Evolutionary conservation across 2,888 invertebrate species (phyloP).

Genomic region (Scaptomyza flava): DNA sequence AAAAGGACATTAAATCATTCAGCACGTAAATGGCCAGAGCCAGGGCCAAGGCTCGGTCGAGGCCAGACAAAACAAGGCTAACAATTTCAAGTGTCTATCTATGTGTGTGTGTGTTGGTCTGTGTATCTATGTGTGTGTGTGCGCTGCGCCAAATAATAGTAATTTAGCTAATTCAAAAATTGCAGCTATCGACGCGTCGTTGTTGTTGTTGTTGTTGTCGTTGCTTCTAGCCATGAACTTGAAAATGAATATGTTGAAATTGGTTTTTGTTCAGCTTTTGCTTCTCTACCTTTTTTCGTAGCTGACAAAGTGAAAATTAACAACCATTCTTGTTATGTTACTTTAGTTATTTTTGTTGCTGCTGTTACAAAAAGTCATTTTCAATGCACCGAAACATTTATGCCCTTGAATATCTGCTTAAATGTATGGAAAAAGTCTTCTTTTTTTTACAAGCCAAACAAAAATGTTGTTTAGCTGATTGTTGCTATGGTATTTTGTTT

Average conservation of each 20-base stretch:
- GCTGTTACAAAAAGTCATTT: constrained; percentile 26
- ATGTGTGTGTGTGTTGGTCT: constrained; percentile 6
- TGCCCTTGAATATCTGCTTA: constrained; percentile 48
- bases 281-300: constrained; percentile 33
- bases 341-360: constrained; percentile 1
- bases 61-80: constrained; percentile 68
- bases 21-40: constrained; percentile 62
- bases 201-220: constrained; percentile 26
- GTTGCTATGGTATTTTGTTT: constrained; percentile 31
- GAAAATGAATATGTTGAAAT: constrained; percentile 63
- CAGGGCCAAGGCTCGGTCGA: constrained; percentile 44
- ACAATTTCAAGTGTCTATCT: constrained; percentile 35
- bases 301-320: constrained; percentile 75
- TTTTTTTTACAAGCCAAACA: constrained; percentile 25
- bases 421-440: constrained; percentile 8
- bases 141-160: constrained; percentile 77
- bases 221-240: constrained; percentile 73
- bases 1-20: constrained; percentile 80
- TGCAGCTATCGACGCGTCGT: constrained; percentile 64
- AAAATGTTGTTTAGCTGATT: constrained; percentile 41
- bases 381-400: constrained; percentile 30
- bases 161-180: constrained; percentile 79
- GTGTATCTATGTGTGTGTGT: constrained; percentile 34
- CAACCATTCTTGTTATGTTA: constrained; percentile 51
- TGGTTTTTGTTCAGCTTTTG: constrained; percentile 48